Evolutionary conservation across 1,140 invertebrate species (phyloP), one percentile per base, ranked within the genome.

Genomic region (Hestina assimilis): DNA sequence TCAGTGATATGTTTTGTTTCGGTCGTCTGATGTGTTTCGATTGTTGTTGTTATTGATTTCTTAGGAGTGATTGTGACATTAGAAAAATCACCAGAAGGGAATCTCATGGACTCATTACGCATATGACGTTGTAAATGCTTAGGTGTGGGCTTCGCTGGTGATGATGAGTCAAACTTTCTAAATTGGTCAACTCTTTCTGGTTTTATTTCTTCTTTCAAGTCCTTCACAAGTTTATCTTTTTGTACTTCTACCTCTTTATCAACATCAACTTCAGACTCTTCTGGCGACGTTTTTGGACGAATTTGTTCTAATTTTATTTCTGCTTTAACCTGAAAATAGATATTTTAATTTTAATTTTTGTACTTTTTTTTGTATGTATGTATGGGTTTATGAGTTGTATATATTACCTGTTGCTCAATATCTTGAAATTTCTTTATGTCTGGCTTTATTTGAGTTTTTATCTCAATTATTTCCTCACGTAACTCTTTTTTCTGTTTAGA

Each of bases 401-500:
- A 8, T 15, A 17, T 55, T 45, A 81, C 80, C 66, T 88, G 83
- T 67, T 88, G 83, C 62, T 88, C 85, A 47, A 86, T 88, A 46
- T 83, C 83, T 29, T 89, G 89, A 59, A 89, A 89, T 66, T 89
- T 89, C 24, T 89, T 89, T 6, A 89, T 89, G 28, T 89, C 89
- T 0, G 87, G 87, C 72, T 89, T 89, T 11, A 90, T 93, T 82
- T 93, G 92, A 50, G 92, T 90, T 74, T 92, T 93, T 41, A 93
- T 93, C 82, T 93, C 91, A 31, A 91, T 92, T 33, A 93, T 93
- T 80, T 93, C 92, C 72, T 92, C 91, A 23, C 91, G 89, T 20
- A 93, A 91, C 87, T 93, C 92, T 63, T 91, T 92, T 63, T 93
- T 90, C 75, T 93, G 92, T 57, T 91, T 91, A 4, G 92, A 93